Base-by-base conservation (phyloP, 2,888 invertebrate genomes). In the Coenonympha arcania region DNA sequence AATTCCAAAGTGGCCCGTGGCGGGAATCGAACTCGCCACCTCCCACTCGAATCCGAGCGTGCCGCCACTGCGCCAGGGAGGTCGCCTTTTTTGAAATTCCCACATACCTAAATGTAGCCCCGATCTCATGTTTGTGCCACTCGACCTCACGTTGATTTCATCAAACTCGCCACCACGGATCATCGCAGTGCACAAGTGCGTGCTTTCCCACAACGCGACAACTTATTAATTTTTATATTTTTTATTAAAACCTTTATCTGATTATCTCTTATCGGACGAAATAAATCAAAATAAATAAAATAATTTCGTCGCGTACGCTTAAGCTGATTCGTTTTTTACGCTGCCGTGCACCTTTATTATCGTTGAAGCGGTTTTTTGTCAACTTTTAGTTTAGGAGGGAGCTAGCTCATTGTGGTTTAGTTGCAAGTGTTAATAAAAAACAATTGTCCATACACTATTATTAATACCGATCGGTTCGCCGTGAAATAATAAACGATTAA, bases 161-260 rank as follows among this genome's bases (percentile, higher is more conserved):
- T 57, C 57, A 54, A 52, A 54, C 51, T 50, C n/a, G n/a, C n/a
- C n/a, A n/a, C n/a, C n/a, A n/a, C n/a, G n/a, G n/a, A n/a, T n/a
- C n/a, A n/a, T n/a, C n/a, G n/a, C n/a, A n/a, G n/a, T n/a, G 30
- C 59, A 67, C 84, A 82, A 79, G 76, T 85, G 84, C 68, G 59
- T 55, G 52, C 34, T 60, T 73, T 84, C 84, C 76, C 84, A 83
- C 62, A 66, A 36, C 41, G 24, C 34, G 43, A 47, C 48, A 63
- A 59, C 65, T 62, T 62, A 62, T 57, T 53, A 53, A 50, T 50
- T 45, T 72, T 73, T 71, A 71, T 54, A 56, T 71, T 68, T 74
- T 73, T 75, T 73, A 79, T 84, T 83, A 85, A 84, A 78, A 80
- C 74, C 73, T 72, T 79, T 76, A 85, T 83, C 83, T 84, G 85